A percentile compares a stretch with the other conserved stretches of the same genome.
Evolutionary conservation across 2,797 vertebrate species (phyloP).

Genomic region (Tokudaia muenninki): DNA sequence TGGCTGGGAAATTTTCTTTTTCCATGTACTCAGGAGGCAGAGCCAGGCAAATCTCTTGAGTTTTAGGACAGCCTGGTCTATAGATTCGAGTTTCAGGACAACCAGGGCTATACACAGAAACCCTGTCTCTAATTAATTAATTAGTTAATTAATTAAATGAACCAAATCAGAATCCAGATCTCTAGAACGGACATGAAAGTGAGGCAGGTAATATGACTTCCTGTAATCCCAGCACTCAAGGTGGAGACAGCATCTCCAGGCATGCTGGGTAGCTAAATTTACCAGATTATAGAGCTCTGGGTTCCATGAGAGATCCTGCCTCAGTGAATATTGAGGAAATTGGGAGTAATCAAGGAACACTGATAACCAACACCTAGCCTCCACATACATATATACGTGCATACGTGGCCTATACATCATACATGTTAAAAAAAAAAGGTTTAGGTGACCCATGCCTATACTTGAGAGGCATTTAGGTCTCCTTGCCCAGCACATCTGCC

Average conservation of each 20-base stretch:
- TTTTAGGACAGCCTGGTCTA: not conserved
- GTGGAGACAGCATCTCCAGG: not conserved
- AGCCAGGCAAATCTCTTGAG: not conserved
- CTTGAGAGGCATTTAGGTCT: not conserved
- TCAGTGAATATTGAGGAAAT: not conserved
- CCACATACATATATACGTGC: not conserved
- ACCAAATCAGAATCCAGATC: not conserved
- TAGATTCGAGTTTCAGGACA: not conserved
- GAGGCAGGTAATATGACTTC: too few relatives aligned
- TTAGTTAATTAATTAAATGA: too few relatives aligned
- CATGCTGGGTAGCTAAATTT: not conserved
- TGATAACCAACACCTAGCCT: not conserved
- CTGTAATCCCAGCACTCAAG: too few relatives aligned
- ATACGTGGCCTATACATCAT: too few relatives aligned
- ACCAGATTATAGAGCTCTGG: not conserved
- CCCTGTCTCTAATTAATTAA: not conserved
- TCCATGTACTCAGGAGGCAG: not conserved
- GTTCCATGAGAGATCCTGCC: not conserved
- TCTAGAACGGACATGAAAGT: not conserved
- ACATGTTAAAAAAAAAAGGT: not conserved
- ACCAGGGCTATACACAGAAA: not conserved
- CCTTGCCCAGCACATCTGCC: not conserved
- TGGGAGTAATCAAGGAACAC: not conserved
- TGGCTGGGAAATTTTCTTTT: not conserved
- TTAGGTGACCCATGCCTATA: not conserved